These are phyloP conservation scores for Oxygymnocypris stewartii DNA, from an alignment of 2,113 vertebrate genomes.

Conservation along the genomic window DNA sequence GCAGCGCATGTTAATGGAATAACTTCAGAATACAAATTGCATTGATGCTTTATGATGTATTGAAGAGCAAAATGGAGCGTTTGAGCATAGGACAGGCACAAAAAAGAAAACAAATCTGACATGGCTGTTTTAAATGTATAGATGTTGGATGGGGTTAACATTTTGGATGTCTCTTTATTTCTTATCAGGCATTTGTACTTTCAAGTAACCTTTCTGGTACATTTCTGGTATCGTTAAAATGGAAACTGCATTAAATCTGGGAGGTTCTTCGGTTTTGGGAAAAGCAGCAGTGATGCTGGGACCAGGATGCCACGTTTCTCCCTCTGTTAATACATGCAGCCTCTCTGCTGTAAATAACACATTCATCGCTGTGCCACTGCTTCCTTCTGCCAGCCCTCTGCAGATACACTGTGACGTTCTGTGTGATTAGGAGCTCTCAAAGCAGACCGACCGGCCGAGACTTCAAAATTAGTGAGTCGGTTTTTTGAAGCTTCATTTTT, in stretches of 20 bases:
- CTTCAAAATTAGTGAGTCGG: conserved; percentile 29
- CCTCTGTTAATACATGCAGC: conserved; percentile 11
- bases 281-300: background rate
- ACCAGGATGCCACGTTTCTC: background rate
- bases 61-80: background rate
- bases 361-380: background rate
- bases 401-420: conserved; percentile 8
- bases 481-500: conserved; percentile 10
- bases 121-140: conserved; percentile 23
- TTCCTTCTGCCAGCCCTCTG: conserved; percentile 13
- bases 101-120: conserved; percentile 22
- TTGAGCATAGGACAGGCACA: conserved; percentile 4
- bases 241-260: background rate
- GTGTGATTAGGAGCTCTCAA: conserved; percentile 30
- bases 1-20: conserved; percentile 33
- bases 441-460: background rate
- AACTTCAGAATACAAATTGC: conserved; percentile 36
- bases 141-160: background rate
- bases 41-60: conserved; percentile 25
- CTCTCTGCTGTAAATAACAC: conserved; percentile 31
- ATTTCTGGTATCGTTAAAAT: background rate
- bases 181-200: background rate
- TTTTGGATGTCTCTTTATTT: background rate
- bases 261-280: background rate
- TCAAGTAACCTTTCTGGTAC: background rate